These are phyloP conservation scores for Rhyacophila evoluta DNA, from an alignment of 2,888 invertebrate genomes.

Conservation along the genomic window DNA sequence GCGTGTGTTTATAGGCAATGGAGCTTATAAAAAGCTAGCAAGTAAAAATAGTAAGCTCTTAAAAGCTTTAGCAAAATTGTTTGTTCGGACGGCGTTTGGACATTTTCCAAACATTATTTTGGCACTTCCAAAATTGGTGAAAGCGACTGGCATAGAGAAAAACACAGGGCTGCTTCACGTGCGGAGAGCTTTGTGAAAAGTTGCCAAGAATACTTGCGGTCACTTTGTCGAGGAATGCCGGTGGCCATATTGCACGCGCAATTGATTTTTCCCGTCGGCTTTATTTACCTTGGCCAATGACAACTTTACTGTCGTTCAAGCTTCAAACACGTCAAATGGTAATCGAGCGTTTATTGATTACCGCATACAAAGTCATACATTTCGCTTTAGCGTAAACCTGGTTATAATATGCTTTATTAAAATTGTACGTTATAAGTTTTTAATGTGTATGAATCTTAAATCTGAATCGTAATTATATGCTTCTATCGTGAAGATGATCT, in stretches of 20 bases:
- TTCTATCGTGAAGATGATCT: too few relatives aligned
- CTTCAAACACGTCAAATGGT: neutral
- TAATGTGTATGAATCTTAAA: too few relatives aligned
- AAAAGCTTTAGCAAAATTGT: neutral
- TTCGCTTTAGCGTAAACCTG: too few relatives aligned
- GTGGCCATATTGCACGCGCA: slow-evolving; percentile 32
- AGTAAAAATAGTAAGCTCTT: neutral
- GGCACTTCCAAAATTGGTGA: slow-evolving; percentile 13
- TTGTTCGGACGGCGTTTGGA: neutral
- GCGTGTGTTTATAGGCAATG: neutral
- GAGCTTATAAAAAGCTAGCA: neutral
- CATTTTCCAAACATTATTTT: slow-evolving; percentile 10
- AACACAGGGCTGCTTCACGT: neutral
- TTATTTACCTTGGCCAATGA: slow-evolving; percentile 37
- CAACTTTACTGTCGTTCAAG: slow-evolving; percentile 36
- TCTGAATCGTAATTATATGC: too few relatives aligned
- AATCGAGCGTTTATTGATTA: neutral
- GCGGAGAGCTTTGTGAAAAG: neutral
- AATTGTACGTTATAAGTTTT: too few relatives aligned
- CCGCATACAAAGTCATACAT: too few relatives aligned
- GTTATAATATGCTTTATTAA: too few relatives aligned
- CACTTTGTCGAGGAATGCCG: slow-evolving; percentile 34
- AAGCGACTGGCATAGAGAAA: neutral
- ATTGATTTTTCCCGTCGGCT: slow-evolving; percentile 11
- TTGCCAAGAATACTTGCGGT: slow-evolving; percentile 41